phyloP scores from a whole-genome alignment of 2,113 vertebrate genomes.

The Passer domesticus region DNA sequence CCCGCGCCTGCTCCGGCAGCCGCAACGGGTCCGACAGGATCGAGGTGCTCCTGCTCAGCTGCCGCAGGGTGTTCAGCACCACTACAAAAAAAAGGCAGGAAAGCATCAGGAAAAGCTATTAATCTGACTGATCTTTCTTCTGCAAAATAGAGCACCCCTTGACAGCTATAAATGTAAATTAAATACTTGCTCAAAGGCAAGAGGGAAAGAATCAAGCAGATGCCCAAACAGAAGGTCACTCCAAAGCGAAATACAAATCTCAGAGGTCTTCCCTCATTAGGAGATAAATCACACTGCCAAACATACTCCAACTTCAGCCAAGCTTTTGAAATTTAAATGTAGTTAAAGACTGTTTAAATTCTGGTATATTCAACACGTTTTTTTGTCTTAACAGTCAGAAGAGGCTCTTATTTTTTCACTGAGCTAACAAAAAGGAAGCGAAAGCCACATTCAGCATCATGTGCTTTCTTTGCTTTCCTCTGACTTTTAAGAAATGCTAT shows the following conservation, averaged over 20 bases:
- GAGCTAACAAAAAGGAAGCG: neutral
- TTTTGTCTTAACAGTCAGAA: neutral
- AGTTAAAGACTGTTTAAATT: neutral
- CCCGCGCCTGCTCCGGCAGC: conserved; percentile 86
- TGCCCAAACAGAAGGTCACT: neutral
- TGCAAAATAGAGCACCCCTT: neutral
- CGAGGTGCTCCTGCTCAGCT: conserved; percentile 88
- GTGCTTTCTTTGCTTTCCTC: neutral
- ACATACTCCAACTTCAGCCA: neutral
- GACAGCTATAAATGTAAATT: neutral
- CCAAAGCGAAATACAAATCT: neutral
- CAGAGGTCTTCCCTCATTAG: neutral
- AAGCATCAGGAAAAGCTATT: neutral
- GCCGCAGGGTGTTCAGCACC: conserved; percentile 86
- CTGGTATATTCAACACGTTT: neutral
- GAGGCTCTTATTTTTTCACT: neutral
- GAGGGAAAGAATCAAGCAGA: neutral
- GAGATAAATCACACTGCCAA: neutral
- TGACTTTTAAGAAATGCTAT: neutral
- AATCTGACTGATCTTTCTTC: neutral
- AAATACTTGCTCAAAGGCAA: neutral
- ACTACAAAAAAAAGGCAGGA: conserved; percentile 63
- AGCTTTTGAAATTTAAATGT: neutral
- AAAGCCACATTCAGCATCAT: neutral
- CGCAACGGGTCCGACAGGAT: conserved; percentile 84